Base-by-base conservation (phyloP, 2,888 invertebrate species). In the Agapostemon virescens region DNA sequence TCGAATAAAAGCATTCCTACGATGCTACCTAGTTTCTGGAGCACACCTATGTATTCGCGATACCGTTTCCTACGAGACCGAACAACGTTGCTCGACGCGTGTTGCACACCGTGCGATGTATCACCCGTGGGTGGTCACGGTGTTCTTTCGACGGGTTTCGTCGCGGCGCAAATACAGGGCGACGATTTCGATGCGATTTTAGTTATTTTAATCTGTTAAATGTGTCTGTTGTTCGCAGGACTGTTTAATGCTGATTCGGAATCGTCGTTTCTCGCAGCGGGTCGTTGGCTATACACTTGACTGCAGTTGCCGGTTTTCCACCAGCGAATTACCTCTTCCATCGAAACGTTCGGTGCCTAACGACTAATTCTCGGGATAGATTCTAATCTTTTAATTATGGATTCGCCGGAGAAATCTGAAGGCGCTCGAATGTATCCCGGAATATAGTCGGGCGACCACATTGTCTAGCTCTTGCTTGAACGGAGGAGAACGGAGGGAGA, bases 1-100 rank as follows among this genome's bases (percentile, higher is more conserved):
- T 74, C 38, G 70, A 86, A 86, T 87, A 86, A 87, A 67, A 86
- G 66, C 77, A 75, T 81, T 82, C 68, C 63, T 67, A 74, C 67
- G 68, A 76, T 69, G 74, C 77, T 73, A 63, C 5, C 45, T 71
- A 30, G 17, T 42, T 70, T 30, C 3, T 52, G 26, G 68, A 66
- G 40, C 66, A 61, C 33, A n/a, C n/a, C n/a, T n/a, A n/a, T n/a
- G 40, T 26, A 33, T 33, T 42, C 58, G 61, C 61, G 20, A 33
- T 4, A 26, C 26, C 55, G 58, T 58, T 58, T 17, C 61, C 61
- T 20, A 11, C 58, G 30, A 20, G 20, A 20, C 55, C 17, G 33
- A 61, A 20, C 61, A 61, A 20, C 61, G 61, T 55, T 55, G 26
- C 17, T 55, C 55, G 26, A 55, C 1, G 45, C 17, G 55, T 58